Base-by-base conservation (phyloP, 2,113 vertebrate species). In the Egretta garzetta region DNA sequence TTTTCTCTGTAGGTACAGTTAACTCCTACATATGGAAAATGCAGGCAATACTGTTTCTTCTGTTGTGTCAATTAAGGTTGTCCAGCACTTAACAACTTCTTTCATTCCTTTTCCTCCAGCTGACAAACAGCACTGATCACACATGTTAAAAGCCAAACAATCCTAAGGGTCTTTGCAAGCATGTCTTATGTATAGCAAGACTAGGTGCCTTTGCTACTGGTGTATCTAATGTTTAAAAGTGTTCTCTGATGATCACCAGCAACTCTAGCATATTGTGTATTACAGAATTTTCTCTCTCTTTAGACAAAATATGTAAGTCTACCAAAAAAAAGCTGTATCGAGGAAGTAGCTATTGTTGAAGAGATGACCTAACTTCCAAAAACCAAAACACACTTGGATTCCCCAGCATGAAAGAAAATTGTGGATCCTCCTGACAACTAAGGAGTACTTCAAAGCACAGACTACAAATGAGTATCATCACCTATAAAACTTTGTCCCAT, bases 281-380 rank as follows among this genome's bases (percentile, higher is more conserved):
- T 53, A 45, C 9, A 58, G 4, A 47, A 21, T 66, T 62, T 45
- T 56, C 32, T 68, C 23, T 82, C 50, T 83, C 21, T 80, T 82
- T 22, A 97, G 95, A 50, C 11, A 39, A 41, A 53, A 1, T 8
- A 80, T 0, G 4, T 33, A 10, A 8, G 13, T 43, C 45, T 39
- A 70, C 12, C 8, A 19, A 28, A 14, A 62, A 33, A 23, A 33
- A 3, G 2, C 2, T 39, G 41, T 5, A 53, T 10, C 0, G 92
- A 95, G 28, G 88, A 96, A 90, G 0, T 93, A 74, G 83, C 62
- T 24, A 4, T 2, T 14, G 28, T 71, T 63, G 71, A 96, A 88
- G 96, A 95, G 10, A 59, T 79, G 59, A 86, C 12, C 3, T 62
- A 45, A 5, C 41, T 32, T 73, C n/a, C 26, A 9, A 20, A 22